A percentile compares a stretch with the other conserved stretches of the same genome.
Evolutionary conservation across 2,888 invertebrate genomes (phyloP).

Genomic region (Drosophila mercatorum): DNA sequence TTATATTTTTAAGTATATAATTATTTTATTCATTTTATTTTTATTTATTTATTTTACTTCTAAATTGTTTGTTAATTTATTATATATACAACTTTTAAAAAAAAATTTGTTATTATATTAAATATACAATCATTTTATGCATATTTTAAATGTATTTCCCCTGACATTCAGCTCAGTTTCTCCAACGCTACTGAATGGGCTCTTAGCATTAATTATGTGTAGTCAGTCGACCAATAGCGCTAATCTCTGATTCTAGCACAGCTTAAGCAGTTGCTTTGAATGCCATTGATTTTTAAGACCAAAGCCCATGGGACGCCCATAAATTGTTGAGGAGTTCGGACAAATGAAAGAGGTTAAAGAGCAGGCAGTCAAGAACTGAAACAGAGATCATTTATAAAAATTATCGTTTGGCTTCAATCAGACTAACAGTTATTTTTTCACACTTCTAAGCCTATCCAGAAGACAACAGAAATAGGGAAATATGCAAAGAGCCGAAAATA

Average conservation of each 20-base stretch:
- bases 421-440: conserved; percentile 64
- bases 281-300: not conserved
- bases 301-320: conserved; percentile 29
- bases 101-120: too few species aligned
- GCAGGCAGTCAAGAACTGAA: conserved; percentile 9
- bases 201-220: conserved; percentile 12
- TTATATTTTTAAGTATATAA: too few species aligned
- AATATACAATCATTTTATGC: too few species aligned
- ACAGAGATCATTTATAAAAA: conserved; percentile 42
- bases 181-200: not conserved
- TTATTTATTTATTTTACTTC: too few species aligned
- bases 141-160: too few species aligned
- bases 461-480: conserved; percentile 23
- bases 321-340: conserved; percentile 18
- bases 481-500: conserved; percentile 49
- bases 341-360: conserved; percentile 19
- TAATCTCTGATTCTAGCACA: not conserved
- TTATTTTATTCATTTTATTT: too few species aligned
- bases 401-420: conserved; percentile 41
- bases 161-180: not conserved
- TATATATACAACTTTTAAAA: too few species aligned
- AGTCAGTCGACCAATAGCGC: not conserved
- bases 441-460: conserved; percentile 62
- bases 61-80: too few species aligned
- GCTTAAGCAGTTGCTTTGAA: conserved; percentile 7